These are phyloP conservation scores for Hemistola chrysoprasaria DNA, from an alignment of 2,888 invertebrate genomes.

Conservation along the genomic window DNA sequence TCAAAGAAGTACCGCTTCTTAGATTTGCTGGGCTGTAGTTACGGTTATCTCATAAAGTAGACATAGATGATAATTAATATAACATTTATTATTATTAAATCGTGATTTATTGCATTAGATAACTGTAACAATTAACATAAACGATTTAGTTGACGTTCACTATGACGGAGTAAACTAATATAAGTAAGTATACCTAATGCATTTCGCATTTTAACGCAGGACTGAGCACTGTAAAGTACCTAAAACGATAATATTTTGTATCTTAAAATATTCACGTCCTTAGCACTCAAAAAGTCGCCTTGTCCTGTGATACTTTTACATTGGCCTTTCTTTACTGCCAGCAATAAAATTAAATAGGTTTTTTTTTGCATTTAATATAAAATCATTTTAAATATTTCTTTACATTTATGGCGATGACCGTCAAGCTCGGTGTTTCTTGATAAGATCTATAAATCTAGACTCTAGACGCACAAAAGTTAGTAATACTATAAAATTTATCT, in stretches of 20 bases:
- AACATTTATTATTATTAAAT: conserved; percentile 2
- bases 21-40: no score
- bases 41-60: no score
- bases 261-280: neutral
- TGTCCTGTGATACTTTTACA: no score
- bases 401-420: conserved; percentile 14
- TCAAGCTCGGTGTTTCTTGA: conserved; percentile 20
- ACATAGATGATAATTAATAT: no score
- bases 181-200: no score
- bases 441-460: conserved; percentile 22
- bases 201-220: no score
- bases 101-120: neutral
- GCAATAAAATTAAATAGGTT: conserved; percentile 17
- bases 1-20: no score
- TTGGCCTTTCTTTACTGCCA: conserved; percentile 35
- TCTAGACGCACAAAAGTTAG: no score
- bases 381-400: conserved; percentile 12
- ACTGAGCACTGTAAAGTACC: no score
- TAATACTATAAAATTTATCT: conserved; percentile 5
- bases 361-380: conserved; percentile 1
- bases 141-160: neutral
- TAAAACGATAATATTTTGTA: neutral
- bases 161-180: no score
- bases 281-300: neutral
- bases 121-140: neutral